phyloP scores from a whole-genome alignment of 2,888 invertebrate genomes.

The Boloria selene region DNA sequence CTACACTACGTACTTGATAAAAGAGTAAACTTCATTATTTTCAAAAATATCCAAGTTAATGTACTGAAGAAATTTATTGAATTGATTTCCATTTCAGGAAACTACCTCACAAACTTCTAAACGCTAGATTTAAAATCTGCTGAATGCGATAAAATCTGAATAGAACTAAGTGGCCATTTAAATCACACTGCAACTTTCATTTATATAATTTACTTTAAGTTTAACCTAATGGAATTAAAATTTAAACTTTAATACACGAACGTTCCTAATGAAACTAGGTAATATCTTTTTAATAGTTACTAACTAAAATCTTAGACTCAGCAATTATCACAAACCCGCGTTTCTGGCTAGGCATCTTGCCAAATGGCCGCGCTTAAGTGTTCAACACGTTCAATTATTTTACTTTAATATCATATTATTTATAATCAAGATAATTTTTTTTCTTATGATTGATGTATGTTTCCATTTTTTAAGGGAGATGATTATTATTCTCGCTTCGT shows the following conservation, averaged over 20 bases:
- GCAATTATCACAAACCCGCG: slow-evolving; percentile 17
- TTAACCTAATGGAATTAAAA: slow-evolving; percentile 16
- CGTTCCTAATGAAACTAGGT: slow-evolving; percentile 9
- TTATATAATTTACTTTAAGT: slow-evolving; percentile 11
- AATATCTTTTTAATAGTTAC: slow-evolving; percentile 20
- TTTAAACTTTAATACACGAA: slow-evolving; percentile 18
- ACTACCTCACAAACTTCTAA: neutral
- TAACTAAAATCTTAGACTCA: slow-evolving; percentile 18
- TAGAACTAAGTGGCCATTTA: slow-evolving; percentile 1
- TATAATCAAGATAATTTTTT: neutral
- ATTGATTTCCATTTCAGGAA: neutral
- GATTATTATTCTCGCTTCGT: too few relatives aligned
- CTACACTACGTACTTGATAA: too few relatives aligned
- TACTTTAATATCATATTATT: slow-evolving; percentile 1
- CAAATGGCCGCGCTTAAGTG: slow-evolving; percentile 4
- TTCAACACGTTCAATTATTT: slow-evolving; percentile 9
- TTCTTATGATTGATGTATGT: too few relatives aligned
- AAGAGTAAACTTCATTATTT: too few relatives aligned
- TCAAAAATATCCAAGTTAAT: too few relatives aligned
- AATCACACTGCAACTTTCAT: slow-evolving; percentile 13
- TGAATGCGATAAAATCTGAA: slow-evolving; percentile 3
- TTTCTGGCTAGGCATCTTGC: slow-evolving; percentile 8
- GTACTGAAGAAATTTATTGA: neutral
- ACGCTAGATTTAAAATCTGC: slow-evolving; percentile 3
- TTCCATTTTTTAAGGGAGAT: too few relatives aligned